Conservation (phyloP, 1,140 invertebrate species). For the Hirudo medicinalis region DNA sequence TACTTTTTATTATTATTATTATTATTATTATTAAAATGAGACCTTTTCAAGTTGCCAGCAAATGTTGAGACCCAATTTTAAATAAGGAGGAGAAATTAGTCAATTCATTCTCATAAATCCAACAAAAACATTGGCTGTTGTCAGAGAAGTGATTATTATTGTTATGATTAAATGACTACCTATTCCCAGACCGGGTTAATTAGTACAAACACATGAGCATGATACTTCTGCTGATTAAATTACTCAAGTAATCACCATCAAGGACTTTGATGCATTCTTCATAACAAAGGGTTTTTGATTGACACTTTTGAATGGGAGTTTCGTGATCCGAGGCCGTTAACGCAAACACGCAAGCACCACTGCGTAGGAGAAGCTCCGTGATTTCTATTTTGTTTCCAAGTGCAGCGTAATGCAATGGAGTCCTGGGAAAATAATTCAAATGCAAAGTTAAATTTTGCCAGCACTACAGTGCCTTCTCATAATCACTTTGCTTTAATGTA, state of each 20-base stretch:
- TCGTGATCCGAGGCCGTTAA: conserved; percentile 6
- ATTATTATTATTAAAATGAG: too few relatives aligned
- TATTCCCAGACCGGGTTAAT: neutral
- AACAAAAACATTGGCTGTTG: too few relatives aligned
- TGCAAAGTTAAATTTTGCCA: too few relatives aligned
- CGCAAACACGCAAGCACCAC: conserved; percentile 6
- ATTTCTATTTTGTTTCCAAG: neutral
- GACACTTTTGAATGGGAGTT: conserved; percentile 15
- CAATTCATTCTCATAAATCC: too few relatives aligned
- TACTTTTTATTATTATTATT: too few relatives aligned
- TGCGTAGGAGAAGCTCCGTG: conserved; percentile 1
- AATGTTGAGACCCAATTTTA: too few relatives aligned
- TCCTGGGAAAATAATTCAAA: neutral
- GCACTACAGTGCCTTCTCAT: too few relatives aligned
- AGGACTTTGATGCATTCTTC: conserved; percentile 13
- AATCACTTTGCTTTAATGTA: too few relatives aligned
- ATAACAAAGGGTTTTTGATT: neutral
- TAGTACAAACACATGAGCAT: neutral
- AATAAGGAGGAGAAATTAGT: too few relatives aligned
- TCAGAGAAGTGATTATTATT: too few relatives aligned
- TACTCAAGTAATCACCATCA: conserved; percentile 5
- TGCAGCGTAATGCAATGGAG: conserved; percentile 15
- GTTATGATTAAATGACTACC: neutral
- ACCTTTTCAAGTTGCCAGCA: too few relatives aligned
- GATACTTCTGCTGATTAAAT: neutral